Conservation (phyloP, 1,140 invertebrate species). For the Calliphora vicina region DNA sequence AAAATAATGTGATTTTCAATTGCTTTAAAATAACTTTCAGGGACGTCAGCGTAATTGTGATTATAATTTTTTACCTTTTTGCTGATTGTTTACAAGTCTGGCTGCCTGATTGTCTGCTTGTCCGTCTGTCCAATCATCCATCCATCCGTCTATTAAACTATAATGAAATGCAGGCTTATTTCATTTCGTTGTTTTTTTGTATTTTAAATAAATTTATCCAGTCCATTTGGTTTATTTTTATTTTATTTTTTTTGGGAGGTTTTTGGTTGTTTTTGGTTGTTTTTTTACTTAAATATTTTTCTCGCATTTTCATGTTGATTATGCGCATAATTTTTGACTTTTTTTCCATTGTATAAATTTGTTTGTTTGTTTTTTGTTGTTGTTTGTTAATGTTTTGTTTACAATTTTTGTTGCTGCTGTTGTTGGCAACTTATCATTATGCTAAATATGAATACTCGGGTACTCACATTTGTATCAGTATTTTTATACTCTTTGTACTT, state of each 20-base stretch:
- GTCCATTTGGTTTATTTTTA: conserved; percentile 8
- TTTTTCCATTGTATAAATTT: not conserved
- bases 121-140: not conserved
- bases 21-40: too few relatives aligned
- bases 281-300: conserved; percentile 4
- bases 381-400: conserved; percentile 14
- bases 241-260: too few relatives aligned
- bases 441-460: not conserved
- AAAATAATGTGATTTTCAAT: too few relatives aligned
- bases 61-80: not conserved
- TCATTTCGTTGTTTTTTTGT: not conserved
- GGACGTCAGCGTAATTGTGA: too few relatives aligned
- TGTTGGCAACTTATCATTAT: conserved; percentile 1
- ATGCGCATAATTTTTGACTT: conserved; percentile 56
- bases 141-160: not conserved
- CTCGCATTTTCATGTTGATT: conserved; percentile 46
- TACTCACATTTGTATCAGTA: not conserved
- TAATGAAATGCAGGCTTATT: not conserved
- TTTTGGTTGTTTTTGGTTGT: not conserved
- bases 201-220: not conserved
- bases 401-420: not conserved
- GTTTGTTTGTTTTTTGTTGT: not conserved
- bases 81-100: not conserved
- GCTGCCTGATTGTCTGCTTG: not conserved
- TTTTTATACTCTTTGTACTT: not conserved